phyloP scores from a whole-genome alignment of 2,113 vertebrate genomes.

The Platichthys flesus region DNA sequence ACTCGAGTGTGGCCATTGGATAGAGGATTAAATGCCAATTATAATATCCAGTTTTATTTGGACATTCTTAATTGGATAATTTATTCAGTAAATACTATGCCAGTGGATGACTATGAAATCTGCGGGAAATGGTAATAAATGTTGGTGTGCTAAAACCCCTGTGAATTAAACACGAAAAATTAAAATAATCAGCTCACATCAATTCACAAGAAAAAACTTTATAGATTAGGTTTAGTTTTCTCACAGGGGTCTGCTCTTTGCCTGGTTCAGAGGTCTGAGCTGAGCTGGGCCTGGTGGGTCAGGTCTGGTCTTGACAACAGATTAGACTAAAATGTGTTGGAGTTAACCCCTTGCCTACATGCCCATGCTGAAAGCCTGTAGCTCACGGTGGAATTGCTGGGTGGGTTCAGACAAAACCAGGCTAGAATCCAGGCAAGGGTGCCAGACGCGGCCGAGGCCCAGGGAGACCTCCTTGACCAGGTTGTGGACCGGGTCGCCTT shows the following conservation, averaged over 20 bases:
- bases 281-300: slow-evolving; percentile 26
- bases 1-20: slow-evolving; percentile 1
- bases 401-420: slow-evolving; percentile 94
- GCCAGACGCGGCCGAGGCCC: slow-evolving; percentile 94
- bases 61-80: neutral
- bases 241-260: slow-evolving; percentile 15
- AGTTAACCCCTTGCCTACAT: slow-evolving; percentile 82
- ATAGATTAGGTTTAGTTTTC: slow-evolving; percentile 23
- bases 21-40: slow-evolving; percentile 3
- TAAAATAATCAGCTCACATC: slow-evolving; percentile 13
- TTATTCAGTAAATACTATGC: neutral
- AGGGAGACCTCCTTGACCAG: slow-evolving; percentile 97
- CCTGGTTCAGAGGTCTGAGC: slow-evolving; percentile 11
- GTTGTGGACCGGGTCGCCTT: slow-evolving; percentile 95
- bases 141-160: slow-evolving; percentile 41
- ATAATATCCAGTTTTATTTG: slow-evolving; percentile 9
- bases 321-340: slow-evolving; percentile 36
- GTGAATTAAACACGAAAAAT: slow-evolving; percentile 22
- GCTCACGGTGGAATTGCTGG: slow-evolving; percentile 95
- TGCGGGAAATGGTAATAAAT: slow-evolving; percentile 9
- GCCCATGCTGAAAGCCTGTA: slow-evolving; percentile 96
- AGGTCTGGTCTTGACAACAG: slow-evolving; percentile 60
- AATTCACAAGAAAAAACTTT: slow-evolving; percentile 39
- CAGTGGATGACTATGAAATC: slow-evolving; percentile 5
- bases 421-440: slow-evolving; percentile 92